Conservation (phyloP, 2,113 vertebrate genomes). For the Vulpes vulpes region DNA sequence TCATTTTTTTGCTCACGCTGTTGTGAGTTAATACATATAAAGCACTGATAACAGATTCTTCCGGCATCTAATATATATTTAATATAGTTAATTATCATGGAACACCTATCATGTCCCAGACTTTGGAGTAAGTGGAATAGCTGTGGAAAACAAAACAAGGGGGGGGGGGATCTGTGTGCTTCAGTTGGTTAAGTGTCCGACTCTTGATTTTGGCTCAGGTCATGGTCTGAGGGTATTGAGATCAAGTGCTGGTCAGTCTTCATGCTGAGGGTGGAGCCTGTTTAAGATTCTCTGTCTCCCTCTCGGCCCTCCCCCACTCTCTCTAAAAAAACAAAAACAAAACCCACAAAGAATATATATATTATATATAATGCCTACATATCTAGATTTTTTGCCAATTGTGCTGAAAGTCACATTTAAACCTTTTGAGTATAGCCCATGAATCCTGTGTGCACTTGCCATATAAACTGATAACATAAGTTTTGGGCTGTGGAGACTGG, state of each 20-base stretch:
- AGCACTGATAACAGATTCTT: background rate
- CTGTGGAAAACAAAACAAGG: slow-evolving; percentile 2
- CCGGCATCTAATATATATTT: background rate
- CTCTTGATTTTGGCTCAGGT: background rate
- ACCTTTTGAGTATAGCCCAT: background rate
- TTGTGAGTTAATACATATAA: background rate
- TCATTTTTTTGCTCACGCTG: background rate
- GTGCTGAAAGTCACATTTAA: background rate
- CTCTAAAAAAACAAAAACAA: background rate
- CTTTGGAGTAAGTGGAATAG: background rate
- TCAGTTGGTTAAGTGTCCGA: background rate
- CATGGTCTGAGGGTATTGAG: background rate
- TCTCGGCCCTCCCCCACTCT: background rate
- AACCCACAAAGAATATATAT: background rate
- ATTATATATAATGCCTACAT: background rate
- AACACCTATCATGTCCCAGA: background rate
- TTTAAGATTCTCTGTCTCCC: background rate
- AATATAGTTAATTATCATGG: background rate
- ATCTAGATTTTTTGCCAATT: background rate
- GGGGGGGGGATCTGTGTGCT: too few species aligned
- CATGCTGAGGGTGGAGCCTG: background rate
- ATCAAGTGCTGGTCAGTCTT: background rate
- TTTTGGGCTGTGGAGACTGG: background rate
- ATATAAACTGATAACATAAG: background rate
- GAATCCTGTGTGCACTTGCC: background rate